Base-by-base conservation (phyloP, 2,797 vertebrate species). In the Bradypus variegatus region DNA sequence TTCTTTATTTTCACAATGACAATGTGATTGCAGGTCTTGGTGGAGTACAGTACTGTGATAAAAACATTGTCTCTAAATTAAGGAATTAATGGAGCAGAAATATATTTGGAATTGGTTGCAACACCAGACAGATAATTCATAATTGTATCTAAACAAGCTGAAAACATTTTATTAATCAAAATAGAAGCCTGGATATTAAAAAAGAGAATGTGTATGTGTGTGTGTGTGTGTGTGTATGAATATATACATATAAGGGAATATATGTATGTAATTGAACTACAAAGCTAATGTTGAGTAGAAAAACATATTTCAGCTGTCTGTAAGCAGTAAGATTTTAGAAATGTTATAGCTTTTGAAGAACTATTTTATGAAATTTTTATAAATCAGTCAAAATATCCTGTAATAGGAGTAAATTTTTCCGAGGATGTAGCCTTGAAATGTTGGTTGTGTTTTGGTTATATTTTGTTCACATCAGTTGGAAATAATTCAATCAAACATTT, bases 301-400 rank as follows among this genome's bases (percentile, higher is more conserved):
- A 89, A 65, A 55, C 55, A 14, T 33, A 62, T 25, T 62, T 82
- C 48, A 53, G 10, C 18, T 78, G 18, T 60, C 80, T 70, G 27
- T 72, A 60, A 86, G 29, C 55, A 80, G 50, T 64, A 92, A 62
- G 48, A 89, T 62, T 83, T 72, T 86, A 89, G 36, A 86, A 62
- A 70, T 76, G 41, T n/a, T 55, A 78, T 72, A 90, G 50, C 8
- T 79, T 93, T 93, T 81, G 69, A 96, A 86, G 72, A 90, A 89
- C 50, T 78, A 70, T 86, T 80, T 91, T 45, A 45, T 45, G 41
- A 45, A 6, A 45, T 45, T 45, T 45, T 45, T 69, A 72, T 76
- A 91, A 91, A 92, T 81, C 67, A 93, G 73, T 64, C 27, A 86
- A 88, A 93, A 79, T 89, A 84, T 36, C 36, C 50, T 87, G 53